These are phyloP conservation scores for Onychomys torridus DNA, from an alignment of 2,797 vertebrate genomes.

Conservation along the genomic window DNA sequence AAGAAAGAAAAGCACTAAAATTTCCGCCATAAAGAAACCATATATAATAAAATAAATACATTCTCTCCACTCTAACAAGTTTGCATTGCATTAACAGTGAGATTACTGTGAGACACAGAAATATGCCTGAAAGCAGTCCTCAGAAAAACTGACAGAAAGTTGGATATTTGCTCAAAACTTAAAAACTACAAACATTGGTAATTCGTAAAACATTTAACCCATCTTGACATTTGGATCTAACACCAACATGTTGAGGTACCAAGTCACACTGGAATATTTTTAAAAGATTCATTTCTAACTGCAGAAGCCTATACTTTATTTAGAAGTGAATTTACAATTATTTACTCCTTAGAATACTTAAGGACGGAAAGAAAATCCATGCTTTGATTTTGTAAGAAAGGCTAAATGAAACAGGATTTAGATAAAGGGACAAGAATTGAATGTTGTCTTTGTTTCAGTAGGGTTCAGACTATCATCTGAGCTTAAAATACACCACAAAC, in stretches of 20 bases:
- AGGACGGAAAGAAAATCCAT: background rate
- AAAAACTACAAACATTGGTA: background rate
- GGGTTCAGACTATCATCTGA: constrained; percentile 25
- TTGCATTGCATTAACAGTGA: constrained; percentile 36
- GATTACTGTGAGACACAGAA: constrained; percentile 33
- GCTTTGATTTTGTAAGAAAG: constrained; percentile 35
- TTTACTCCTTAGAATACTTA: constrained; percentile 11
- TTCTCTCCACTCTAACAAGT: constrained; percentile 30
- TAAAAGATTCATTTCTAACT: constrained; percentile 54
- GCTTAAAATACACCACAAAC: constrained; percentile 43
- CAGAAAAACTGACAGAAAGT: constrained; percentile 60
- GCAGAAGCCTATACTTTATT: background rate
- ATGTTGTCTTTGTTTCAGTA: background rate
- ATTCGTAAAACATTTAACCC: constrained; percentile 25
- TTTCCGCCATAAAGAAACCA: constrained; percentile 49
- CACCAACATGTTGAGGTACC: background rate
- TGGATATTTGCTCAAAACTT: constrained; percentile 62
- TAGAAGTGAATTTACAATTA: background rate
- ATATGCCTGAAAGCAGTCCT: constrained; percentile 14
- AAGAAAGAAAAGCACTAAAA: constrained; percentile 71
- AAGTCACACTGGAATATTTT: background rate
- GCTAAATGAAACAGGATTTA: background rate
- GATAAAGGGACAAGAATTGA: background rate
- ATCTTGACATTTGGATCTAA: constrained; percentile 33
- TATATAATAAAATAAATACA: constrained; percentile 38